phyloP scores from a whole-genome alignment of 2,797 vertebrate genomes.

The Heliangelus exortis region DNA sequence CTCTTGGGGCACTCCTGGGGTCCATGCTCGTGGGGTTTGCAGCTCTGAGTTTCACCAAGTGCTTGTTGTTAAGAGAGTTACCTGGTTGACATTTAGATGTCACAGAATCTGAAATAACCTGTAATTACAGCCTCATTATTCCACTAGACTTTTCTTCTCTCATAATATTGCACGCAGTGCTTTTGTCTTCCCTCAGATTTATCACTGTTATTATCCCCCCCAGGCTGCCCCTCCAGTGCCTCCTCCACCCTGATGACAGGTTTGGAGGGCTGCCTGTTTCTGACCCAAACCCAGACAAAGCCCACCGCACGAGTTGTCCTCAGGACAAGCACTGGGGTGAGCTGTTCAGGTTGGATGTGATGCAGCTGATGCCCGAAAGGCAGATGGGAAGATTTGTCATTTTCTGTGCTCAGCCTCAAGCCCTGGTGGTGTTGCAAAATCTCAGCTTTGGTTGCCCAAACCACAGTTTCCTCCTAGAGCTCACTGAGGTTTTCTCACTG shows the following conservation, averaged over 20 bases:
- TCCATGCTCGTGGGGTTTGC: not conserved
- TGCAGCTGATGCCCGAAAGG: not conserved
- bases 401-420: not conserved
- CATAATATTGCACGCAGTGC: not conserved
- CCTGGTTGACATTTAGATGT: not conserved
- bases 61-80: not conserved
- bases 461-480: not conserved
- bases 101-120: constrained; percentile 16
- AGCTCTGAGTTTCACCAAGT: not conserved
- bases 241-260: not conserved
- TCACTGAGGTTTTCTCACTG: fast-evolving
- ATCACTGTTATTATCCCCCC: not conserved
- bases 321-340: not conserved
- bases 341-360: not conserved
- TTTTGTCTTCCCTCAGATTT: not conserved
- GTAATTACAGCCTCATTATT: constrained; percentile 25
- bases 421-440: not conserved
- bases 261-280: not conserved
- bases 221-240: not conserved
- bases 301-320: not conserved
- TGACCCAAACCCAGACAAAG: not conserved
- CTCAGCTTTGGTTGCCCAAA: not conserved
- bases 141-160: constrained; percentile 29
- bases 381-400: not conserved
- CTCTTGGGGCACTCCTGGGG: not conserved